phyloP scores from a whole-genome alignment of 2,888 invertebrate species.

The Beris chalybata region DNA sequence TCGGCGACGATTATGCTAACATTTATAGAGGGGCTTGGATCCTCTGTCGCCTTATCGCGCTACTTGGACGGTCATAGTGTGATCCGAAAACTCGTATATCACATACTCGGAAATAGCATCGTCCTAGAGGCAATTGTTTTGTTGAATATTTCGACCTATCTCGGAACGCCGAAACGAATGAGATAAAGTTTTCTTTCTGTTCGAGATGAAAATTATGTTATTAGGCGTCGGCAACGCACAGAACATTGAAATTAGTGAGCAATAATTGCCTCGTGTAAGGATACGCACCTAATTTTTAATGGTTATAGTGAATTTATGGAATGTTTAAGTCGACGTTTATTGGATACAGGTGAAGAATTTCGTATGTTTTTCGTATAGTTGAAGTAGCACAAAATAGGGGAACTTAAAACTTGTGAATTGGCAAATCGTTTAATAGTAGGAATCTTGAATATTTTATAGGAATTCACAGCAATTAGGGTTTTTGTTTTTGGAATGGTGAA shows the following conservation, averaged over 20 bases:
- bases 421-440: too few species aligned
- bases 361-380: too few species aligned
- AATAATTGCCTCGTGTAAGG: conserved; percentile 19
- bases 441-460: too few species aligned
- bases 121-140: too few species aligned
- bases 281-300: conserved; percentile 19
- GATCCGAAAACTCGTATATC: conserved; percentile 22
- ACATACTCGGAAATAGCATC: conserved; percentile 5
- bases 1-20: conserved; percentile 30
- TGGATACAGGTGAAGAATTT: too few species aligned
- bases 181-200: conserved; percentile 19
- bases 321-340: too few species aligned
- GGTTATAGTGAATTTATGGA: conserved; percentile 13
- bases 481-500: too few species aligned
- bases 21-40: conserved; percentile 18
- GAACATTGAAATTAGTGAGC: conserved; percentile 26
- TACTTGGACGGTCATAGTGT: neutral
- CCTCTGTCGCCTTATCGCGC: neutral
- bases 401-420: too few species aligned
- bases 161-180: neutral
- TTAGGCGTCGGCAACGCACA: conserved; percentile 15
- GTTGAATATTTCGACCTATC: too few species aligned
- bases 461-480: too few species aligned
- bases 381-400: too few species aligned
- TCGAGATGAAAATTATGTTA: conserved; percentile 27